A percentile compares a stretch with the other conserved stretches of the same genome.
These are phyloP conservation scores for Drosophila nigricruria DNA, from an alignment of 2,888 invertebrate species.

Conservation along the genomic window DNA sequence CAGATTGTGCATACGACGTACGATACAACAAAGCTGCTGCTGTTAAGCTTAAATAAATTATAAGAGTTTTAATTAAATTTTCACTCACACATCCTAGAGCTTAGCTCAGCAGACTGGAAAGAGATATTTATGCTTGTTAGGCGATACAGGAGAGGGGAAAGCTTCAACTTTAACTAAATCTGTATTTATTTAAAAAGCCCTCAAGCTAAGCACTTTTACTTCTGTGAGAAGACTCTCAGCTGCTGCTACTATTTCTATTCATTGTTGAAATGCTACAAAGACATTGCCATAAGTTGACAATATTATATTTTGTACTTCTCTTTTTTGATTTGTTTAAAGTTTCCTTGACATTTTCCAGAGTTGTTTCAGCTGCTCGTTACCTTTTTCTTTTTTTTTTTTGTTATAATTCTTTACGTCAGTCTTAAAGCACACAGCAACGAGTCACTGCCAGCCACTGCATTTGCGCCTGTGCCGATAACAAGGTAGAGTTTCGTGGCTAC, in stretches of 20 bases:
- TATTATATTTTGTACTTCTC: background rate
- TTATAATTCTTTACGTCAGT: background rate
- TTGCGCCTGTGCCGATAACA: background rate
- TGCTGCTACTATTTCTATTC: slow-evolving; percentile 1
- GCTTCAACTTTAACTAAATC: background rate
- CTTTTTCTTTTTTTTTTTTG: background rate
- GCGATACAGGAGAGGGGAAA: background rate
- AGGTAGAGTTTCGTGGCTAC: background rate
- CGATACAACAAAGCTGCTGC: background rate
- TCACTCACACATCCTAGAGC: background rate
- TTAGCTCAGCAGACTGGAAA: background rate
- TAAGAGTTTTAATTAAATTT: slow-evolving; percentile 33
- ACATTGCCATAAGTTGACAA: background rate
- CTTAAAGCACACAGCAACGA: background rate
- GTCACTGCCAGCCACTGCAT: background rate
- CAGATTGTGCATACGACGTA: slow-evolving; percentile 21
- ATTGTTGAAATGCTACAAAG: background rate
- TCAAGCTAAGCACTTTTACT: background rate
- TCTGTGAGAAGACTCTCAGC: background rate
- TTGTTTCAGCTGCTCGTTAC: background rate
- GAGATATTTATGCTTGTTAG: slow-evolving; percentile 2
- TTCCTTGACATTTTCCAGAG: background rate
- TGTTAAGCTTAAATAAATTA: background rate
- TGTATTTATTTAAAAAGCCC: no score
- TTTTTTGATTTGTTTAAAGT: background rate